Percentiles rank a stretch among this genome's conserved stretches.
Evolutionary conservation across 1,140 invertebrate species (phyloP).

Genomic region (Cylas formicarius): DNA sequence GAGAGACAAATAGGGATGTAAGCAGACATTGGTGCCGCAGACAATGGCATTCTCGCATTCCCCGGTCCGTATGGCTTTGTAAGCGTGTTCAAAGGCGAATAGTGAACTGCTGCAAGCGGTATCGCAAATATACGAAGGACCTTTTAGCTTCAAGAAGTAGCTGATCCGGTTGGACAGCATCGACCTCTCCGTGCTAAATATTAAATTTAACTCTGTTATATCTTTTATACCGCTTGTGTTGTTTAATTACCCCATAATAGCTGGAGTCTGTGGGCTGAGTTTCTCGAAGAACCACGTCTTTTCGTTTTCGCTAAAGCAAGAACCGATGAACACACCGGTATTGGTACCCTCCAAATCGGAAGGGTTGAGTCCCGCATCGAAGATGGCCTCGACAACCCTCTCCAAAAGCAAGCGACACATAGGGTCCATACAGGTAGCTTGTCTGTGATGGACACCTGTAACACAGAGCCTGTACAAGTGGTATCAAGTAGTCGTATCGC

Average conservation of each 20-base stretch:
- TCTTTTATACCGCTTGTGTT: background rate
- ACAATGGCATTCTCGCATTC: slow-evolving; percentile 83
- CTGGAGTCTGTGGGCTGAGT: slow-evolving; percentile 50
- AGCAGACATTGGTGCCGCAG: slow-evolving; percentile 70
- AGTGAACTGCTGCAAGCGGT: slow-evolving; percentile 87
- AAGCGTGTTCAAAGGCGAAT: slow-evolving; percentile 76
- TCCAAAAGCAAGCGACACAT: slow-evolving; percentile 81
- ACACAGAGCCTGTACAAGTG: background rate
- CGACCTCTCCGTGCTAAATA: slow-evolving; percentile 66
- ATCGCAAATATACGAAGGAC: slow-evolving; percentile 78
- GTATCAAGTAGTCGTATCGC: background rate
- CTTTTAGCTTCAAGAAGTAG: slow-evolving; percentile 60
- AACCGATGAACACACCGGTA: slow-evolving; percentile 76
- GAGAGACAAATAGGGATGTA: slow-evolving; percentile 80
- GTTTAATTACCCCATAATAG: slow-evolving; percentile 60
- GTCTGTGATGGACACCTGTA: slow-evolving; percentile 62
- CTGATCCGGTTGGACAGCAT: slow-evolving; percentile 91
- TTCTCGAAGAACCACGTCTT: slow-evolving; percentile 63
- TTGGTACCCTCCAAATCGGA: slow-evolving; percentile 58
- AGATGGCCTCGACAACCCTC: slow-evolving; percentile 76
- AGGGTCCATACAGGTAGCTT: slow-evolving; percentile 82
- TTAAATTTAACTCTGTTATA: background rate
- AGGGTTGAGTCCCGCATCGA: slow-evolving; percentile 72
- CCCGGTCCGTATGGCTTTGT: slow-evolving; percentile 64
- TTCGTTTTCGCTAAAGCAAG: slow-evolving; percentile 71